phyloP scores from a whole-genome alignment of 2,797 vertebrate species.

The Ibycter americanus region DNA sequence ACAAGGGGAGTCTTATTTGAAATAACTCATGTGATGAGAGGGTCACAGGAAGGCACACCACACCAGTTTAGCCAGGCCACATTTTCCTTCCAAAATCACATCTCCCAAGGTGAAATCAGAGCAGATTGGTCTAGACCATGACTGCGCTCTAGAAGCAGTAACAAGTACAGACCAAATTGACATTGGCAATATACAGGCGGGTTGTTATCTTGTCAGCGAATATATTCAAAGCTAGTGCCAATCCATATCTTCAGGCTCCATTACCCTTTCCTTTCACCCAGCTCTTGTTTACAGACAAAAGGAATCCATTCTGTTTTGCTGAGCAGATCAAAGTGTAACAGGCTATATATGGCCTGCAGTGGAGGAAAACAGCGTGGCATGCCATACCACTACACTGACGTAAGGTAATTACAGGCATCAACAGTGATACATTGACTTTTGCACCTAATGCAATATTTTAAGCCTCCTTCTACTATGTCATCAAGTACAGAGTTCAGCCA shows the following conservation, averaged over 20 bases:
- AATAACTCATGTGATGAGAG: neutral
- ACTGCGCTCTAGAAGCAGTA: neutral
- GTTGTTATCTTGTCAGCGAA: neutral
- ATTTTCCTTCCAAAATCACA: neutral
- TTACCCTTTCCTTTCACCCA: neutral
- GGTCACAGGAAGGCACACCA: neutral
- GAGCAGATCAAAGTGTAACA: slow-evolving; percentile 14
- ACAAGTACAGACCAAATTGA: neutral
- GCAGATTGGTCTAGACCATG: neutral
- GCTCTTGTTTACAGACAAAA: slow-evolving; percentile 7
- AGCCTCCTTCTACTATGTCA: neutral
- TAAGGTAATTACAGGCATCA: neutral
- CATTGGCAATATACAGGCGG: neutral
- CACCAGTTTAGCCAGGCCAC: neutral
- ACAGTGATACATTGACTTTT: slow-evolving; percentile 25
- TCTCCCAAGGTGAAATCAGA: neutral
- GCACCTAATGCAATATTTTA: slow-evolving; percentile 35
- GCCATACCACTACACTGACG: neutral
- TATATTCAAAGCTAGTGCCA: neutral
- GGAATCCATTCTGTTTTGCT: neutral
- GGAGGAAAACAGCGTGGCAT: neutral
- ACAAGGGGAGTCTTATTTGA: neutral
- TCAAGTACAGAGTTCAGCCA: slow-evolving; percentile 31
- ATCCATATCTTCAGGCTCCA: neutral
- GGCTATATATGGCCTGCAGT: neutral